Evolutionary conservation across 2,797 vertebrate genomes (phyloP), one percentile per base, ranked within the genome.

Genomic region (Micromesistius poutassou): DNA sequence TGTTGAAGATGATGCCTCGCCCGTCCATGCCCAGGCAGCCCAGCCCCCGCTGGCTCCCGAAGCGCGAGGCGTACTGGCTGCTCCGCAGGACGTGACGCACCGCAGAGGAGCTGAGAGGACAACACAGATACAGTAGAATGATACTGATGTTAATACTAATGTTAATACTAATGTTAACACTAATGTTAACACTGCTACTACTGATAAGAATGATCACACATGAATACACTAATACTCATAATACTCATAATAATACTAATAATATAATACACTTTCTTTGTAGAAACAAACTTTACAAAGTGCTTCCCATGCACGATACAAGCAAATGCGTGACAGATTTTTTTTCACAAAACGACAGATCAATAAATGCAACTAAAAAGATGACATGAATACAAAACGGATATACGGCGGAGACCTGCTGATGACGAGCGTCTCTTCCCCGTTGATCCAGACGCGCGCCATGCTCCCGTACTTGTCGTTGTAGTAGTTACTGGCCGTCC

Each of bases 1-100:
- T 98, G 85, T 99, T 99, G 66, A 98, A 99, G 80, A 98, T 98
- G 86, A 99, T 94, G 14, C 97, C 97, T 0, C 95, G 95, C 87
- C 97, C 97, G 0, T 98, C 90, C 98, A 99, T 99, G 78, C 97
- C 97, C 0, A 98, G 88, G 83, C 95, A 97, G 85, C 96, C 94
- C 14, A 98, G 86, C 0, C 97, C 97, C 8, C 83, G 90, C 71
- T 94, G 95, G 87, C 96, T 99, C 31, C 97, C 97, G 22, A 99
- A 99, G 0, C 97, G 92, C 5, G 94, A 96, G 30, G 84, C 91
- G 10, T 99, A 98, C 4, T 95, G 92, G 74, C 82, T 89, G 0
- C 95, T 95, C 87, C 94, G 97, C 92, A 98, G 93, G 0, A 99
- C 90, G 0, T 98, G 97, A 83, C 93, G 93, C 80, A 96, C 94